Evolutionary conservation across 2,888 invertebrate species (phyloP).

Genomic region (Oithona nana): DNA sequence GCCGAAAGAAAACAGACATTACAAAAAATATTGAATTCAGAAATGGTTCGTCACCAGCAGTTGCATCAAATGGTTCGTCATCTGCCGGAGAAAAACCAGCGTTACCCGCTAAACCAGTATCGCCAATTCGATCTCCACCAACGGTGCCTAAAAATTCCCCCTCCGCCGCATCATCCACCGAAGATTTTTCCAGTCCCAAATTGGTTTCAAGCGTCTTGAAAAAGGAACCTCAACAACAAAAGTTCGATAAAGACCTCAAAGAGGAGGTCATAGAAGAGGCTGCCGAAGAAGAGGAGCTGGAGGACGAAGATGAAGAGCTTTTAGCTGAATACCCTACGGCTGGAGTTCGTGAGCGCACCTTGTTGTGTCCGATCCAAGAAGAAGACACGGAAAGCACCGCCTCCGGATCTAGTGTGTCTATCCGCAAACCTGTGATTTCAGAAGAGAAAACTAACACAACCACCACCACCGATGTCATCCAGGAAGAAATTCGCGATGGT

Average conservation of each 20-base stretch:
- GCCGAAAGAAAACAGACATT: not conserved
- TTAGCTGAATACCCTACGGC: not conserved
- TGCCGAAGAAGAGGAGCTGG: not conserved
- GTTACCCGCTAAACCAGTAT: not conserved
- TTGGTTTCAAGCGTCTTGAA: not conserved
- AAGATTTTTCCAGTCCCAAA: not conserved
- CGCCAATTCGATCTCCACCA: not conserved
- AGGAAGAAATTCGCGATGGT: slow-evolving; percentile 9
- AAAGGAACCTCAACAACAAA: not conserved
- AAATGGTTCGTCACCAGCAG: not conserved
- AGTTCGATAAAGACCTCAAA: not conserved
- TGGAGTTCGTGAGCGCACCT: slow-evolving; percentile 1
- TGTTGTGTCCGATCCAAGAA: slow-evolving; percentile 13
- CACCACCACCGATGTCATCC: not conserved
- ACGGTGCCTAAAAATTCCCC: not conserved
- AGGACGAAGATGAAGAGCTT: slow-evolving; percentile 2
- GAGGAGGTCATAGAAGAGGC: not conserved
- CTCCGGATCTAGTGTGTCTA: not conserved
- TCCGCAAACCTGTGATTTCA: not conserved
- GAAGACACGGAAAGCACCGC: slow-evolving; percentile 16
- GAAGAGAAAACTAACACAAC: not conserved
- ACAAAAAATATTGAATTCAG: not conserved
- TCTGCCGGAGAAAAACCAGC: not conserved
- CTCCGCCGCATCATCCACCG: not conserved
- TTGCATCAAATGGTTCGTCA: not conserved